These are phyloP conservation scores for Ophioninae sp. DNA, from an alignment of 2,888 invertebrate species.

Conservation along the genomic window DNA sequence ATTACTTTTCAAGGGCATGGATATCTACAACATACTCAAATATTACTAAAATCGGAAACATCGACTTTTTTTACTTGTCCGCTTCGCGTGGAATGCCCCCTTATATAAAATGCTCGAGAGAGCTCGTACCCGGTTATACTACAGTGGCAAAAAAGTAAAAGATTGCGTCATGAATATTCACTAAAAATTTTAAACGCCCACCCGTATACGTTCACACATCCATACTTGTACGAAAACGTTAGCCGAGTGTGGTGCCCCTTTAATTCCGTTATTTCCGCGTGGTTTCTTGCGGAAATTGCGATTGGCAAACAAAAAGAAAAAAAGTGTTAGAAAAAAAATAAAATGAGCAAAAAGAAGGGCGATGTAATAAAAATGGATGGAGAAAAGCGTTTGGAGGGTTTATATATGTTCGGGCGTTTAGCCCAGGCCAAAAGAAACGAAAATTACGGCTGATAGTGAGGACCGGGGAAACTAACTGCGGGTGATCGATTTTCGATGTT, in stretches of 20 bases:
- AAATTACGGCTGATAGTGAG: slow-evolving; percentile 19
- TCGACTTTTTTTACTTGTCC: too few species aligned
- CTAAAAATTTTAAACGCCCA: slow-evolving; percentile 47
- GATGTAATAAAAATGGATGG: background rate
- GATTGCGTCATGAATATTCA: slow-evolving; percentile 60
- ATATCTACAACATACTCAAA: too few species aligned
- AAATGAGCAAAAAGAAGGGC: too few species aligned
- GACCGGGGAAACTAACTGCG: slow-evolving; percentile 66
- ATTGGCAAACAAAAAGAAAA: slow-evolving; percentile 47
- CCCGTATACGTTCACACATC: slow-evolving; percentile 15
- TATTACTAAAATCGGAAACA: too few species aligned
- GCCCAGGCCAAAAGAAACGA: slow-evolving; percentile 2
- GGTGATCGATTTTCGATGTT: slow-evolving; percentile 71
- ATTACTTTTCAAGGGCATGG: too few species aligned
- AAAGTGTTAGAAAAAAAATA: too few species aligned
- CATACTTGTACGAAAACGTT: background rate
- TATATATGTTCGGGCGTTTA: slow-evolving; percentile 54
- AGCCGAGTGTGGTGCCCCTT: slow-evolving; percentile 49
- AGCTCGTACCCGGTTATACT: slow-evolving; percentile 30
- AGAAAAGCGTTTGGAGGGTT: slow-evolving; percentile 59
- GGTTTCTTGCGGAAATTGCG: slow-evolving; percentile 61
- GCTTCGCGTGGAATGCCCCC: too few species aligned
- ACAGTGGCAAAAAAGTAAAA: slow-evolving; percentile 50
- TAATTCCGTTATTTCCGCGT: slow-evolving; percentile 63
- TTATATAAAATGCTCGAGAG: slow-evolving; percentile 7